Conservation (phyloP, 2,113 vertebrate species). For the Dromiciops gliroides region DNA sequence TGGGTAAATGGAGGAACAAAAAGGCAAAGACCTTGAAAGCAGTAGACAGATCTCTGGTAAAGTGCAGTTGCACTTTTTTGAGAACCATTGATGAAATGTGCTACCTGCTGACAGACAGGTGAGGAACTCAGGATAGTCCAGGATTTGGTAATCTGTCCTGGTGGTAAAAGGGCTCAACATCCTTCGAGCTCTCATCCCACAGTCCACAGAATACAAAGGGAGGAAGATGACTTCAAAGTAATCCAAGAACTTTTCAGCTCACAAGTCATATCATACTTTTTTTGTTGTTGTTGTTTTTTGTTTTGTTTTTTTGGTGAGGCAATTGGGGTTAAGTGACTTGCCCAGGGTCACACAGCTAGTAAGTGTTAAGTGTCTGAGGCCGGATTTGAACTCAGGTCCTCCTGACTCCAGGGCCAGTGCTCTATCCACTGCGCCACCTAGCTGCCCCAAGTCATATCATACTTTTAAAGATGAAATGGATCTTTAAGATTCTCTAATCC, state of each 20-base stretch:
- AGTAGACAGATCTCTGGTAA: neutral
- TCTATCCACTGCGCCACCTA: no score
- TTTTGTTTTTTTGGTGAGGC: no score
- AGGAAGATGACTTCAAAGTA: neutral
- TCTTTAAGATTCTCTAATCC: neutral
- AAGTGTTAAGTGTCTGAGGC: no score
- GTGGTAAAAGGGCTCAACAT: neutral
- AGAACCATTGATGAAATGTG: no score
- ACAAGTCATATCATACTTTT: neutral
- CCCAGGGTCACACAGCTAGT: no score
- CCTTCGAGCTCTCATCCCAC: neutral
- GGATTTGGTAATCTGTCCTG: neutral
- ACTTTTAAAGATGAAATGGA: neutral
- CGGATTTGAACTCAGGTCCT: no score
- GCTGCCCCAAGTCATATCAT: neutral
- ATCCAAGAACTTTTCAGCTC: neutral
- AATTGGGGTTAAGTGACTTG: no score
- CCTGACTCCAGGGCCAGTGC: no score
- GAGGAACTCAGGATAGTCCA: no score
- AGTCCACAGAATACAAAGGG: neutral
- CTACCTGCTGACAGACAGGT: no score
- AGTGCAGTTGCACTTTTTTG: neutral
- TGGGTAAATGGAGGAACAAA: neutral
- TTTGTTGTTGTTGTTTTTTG: no score
- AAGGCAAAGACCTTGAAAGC: neutral